Evolutionary conservation across 2,888 invertebrate genomes (phyloP).

Genomic region (Eupithecia abbreviata): DNA sequence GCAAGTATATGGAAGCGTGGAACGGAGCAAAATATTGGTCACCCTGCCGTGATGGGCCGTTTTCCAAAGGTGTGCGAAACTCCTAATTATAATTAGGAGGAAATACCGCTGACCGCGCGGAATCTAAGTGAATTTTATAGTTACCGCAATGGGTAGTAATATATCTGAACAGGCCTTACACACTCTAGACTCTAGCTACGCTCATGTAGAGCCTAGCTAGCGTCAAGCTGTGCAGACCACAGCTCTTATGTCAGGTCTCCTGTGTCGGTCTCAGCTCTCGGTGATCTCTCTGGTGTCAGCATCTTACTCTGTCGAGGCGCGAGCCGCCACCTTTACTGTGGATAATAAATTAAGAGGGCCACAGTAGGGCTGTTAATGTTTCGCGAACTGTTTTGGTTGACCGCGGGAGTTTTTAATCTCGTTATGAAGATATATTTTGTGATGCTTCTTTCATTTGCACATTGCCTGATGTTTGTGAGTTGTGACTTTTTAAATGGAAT

Average conservation of each 20-base stretch:
- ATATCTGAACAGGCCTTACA: neutral
- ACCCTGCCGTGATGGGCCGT: neutral
- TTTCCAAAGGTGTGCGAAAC: neutral
- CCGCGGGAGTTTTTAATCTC: slow-evolving; percentile 13
- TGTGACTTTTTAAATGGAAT: neutral
- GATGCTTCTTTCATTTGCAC: neutral
- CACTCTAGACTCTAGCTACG: no score
- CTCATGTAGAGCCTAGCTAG: neutral
- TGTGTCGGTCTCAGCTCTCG: neutral
- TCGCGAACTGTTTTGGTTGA: slow-evolving; percentile 38
- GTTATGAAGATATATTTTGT: neutral
- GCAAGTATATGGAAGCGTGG: no score
- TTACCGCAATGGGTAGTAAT: neutral
- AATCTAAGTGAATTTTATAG: neutral
- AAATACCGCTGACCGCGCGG: neutral
- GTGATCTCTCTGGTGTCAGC: no score
- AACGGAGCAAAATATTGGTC: no score
- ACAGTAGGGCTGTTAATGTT: slow-evolving; percentile 44
- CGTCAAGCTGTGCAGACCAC: neutral
- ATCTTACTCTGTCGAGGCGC: neutral
- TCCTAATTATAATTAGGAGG: neutral
- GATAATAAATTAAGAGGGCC: slow-evolving; percentile 44
- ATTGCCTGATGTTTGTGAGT: neutral
- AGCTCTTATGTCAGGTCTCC: neutral
- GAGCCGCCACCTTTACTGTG: neutral